Evolutionary conservation across 2,888 invertebrate genomes (phyloP).

Genomic region (Dromius quadrimaculatus): DNA sequence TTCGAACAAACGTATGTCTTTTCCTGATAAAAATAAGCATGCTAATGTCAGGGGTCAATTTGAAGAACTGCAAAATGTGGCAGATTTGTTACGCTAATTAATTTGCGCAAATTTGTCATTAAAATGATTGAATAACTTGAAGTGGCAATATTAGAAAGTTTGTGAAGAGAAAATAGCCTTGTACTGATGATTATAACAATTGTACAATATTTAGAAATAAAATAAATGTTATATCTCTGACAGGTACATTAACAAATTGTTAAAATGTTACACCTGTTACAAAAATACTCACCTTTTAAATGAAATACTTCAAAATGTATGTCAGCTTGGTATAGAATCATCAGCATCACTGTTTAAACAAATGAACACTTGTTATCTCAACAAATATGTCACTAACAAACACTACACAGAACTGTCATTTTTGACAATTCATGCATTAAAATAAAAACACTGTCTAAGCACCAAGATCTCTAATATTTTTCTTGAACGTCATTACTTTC

Average conservation of each 20-base stretch:
- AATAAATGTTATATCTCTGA: neutral
- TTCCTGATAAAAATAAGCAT: neutral
- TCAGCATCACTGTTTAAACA: neutral
- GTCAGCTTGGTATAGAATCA: neutral
- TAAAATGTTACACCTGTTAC: neutral
- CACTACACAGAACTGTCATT: neutral
- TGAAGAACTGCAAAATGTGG: constrained; percentile 11
- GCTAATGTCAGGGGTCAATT: constrained; percentile 41
- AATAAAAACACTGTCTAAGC: too few species aligned
- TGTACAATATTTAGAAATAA: too few species aligned
- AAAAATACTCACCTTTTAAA: constrained; percentile 19
- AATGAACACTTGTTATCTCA: constrained; percentile 19
- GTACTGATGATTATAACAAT: neutral
- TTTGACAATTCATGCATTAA: too few species aligned
- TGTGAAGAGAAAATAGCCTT: constrained; percentile 9
- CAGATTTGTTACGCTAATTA: neutral
- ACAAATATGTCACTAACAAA: constrained; percentile 24
- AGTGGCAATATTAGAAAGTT: constrained; percentile 31
- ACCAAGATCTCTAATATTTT: too few species aligned
- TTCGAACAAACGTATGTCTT: constrained; percentile 12
- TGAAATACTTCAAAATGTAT: neutral
- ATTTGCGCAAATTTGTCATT: neutral
- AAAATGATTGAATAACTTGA: neutral
- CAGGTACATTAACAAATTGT: neutral
- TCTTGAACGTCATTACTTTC: too few species aligned